Conservation (phyloP, 2,113 vertebrate genomes). For the Hippopotamus amphibius region DNA sequence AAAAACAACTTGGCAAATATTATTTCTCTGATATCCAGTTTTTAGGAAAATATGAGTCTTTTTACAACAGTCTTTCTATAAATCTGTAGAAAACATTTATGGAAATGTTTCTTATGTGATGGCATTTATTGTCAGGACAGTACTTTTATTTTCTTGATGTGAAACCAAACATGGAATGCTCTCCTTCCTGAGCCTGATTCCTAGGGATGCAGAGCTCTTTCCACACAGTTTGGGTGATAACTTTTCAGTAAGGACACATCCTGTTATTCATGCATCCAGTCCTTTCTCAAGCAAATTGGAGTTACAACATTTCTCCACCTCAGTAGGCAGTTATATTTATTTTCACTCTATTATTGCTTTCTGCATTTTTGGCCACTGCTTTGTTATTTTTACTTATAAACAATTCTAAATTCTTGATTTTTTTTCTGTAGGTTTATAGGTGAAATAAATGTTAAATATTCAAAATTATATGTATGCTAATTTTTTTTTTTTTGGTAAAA, state of each 20-base stretch:
- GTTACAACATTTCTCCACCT: background rate
- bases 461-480: background rate
- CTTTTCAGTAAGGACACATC: background rate
- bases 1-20: background rate
- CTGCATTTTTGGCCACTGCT: background rate
- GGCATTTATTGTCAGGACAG: background rate
- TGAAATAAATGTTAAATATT: background rate
- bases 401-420: background rate
- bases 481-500: background rate
- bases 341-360: background rate
- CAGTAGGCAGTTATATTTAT: background rate
- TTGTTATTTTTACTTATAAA: conserved; percentile 10
- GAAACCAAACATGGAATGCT: background rate
- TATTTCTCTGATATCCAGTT: background rate
- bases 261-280: background rate
- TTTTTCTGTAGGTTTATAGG: background rate
- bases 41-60: background rate
- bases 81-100: background rate
- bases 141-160: background rate
- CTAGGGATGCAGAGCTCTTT: background rate
- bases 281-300: background rate
- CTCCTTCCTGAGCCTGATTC: background rate
- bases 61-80: background rate
- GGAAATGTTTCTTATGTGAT: background rate
- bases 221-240: background rate